These are phyloP conservation scores for Puma concolor DNA, from an alignment of 2,113 vertebrate species.

Conservation along the genomic window DNA sequence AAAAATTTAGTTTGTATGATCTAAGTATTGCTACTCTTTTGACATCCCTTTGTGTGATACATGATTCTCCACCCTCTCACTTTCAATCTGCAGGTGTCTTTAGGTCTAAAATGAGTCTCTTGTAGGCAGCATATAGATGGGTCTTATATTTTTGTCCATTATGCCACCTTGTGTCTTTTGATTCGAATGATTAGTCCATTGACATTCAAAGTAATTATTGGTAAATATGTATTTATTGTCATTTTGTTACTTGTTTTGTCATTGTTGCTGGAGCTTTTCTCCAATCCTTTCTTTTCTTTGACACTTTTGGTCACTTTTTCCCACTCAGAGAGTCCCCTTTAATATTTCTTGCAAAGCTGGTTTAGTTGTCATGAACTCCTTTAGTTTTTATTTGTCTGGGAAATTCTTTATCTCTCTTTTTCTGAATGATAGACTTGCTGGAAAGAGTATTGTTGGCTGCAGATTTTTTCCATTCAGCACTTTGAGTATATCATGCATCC, in stretches of 20 bases:
- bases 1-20: not conserved
- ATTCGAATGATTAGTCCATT: not conserved
- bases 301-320: not conserved
- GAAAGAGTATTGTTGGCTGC: not conserved
- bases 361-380: not conserved
- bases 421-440: not conserved
- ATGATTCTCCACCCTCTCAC: not conserved
- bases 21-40: not conserved
- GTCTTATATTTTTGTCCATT: not conserved
- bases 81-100: not conserved
- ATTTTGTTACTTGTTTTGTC: not conserved
- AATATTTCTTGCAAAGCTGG: not conserved
- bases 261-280: not conserved
- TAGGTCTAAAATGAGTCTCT: not conserved
- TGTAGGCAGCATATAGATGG: not conserved
- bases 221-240: not conserved
- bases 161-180: not conserved
- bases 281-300: not conserved
- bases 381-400: not conserved
- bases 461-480: not conserved
- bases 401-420: not conserved
- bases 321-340: not conserved
- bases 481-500: not conserved
- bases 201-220: not conserved
- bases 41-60: not conserved